Evolutionary conservation across 2,797 vertebrate genomes (phyloP).

Genomic region (Dromococcyx pavoninus): DNA sequence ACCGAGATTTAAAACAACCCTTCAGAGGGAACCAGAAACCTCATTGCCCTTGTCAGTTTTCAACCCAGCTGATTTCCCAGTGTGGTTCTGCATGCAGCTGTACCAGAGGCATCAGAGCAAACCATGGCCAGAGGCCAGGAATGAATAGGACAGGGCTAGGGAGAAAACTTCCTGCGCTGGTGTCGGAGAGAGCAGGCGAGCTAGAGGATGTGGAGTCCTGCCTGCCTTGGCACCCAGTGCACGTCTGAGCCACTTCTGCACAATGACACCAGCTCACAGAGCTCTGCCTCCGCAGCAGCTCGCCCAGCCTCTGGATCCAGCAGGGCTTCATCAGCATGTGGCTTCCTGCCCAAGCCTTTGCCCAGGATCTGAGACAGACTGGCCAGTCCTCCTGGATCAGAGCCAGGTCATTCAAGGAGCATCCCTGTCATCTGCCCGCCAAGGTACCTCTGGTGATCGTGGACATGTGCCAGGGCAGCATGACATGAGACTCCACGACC

Average conservation of each 20-base stretch:
- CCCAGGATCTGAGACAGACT: background rate
- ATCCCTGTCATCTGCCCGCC: background rate
- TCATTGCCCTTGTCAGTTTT: background rate
- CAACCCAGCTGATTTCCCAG: background rate
- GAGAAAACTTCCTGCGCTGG: background rate
- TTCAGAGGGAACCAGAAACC: background rate
- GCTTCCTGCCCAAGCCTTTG: background rate
- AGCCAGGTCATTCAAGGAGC: background rate
- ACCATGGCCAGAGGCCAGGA: background rate
- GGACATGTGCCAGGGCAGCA: background rate
- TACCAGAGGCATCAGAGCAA: background rate
- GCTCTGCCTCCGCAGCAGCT: background rate
- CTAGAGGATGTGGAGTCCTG: background rate
- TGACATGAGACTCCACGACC: background rate
- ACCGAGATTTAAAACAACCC: background rate
- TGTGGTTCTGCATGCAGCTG: background rate
- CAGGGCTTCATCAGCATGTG: background rate
- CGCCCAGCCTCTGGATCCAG: background rate
- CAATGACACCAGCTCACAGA: fast-evolving
- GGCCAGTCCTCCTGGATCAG: background rate
- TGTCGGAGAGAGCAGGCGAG: fast-evolving
- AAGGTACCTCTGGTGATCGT: background rate
- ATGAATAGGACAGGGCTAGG: background rate
- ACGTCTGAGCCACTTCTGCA: background rate
- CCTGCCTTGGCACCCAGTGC: background rate